Evolutionary conservation across 92 coral and sea anemone species (phyloP).

Genomic region (Siderastrea radians): DNA sequence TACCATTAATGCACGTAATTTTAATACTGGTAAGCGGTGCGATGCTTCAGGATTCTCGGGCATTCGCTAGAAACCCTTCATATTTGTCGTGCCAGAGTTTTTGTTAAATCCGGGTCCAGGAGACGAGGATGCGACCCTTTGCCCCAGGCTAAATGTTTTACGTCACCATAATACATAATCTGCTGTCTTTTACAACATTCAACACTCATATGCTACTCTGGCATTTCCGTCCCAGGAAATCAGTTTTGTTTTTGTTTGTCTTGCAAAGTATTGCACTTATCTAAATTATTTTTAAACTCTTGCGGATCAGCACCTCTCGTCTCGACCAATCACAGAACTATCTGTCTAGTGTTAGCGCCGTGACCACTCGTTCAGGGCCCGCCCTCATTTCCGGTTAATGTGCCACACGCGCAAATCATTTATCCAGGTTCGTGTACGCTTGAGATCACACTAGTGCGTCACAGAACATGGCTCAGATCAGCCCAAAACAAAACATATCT

Average conservation of each 20-base stretch:
- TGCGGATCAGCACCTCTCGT: constrained; percentile 91
- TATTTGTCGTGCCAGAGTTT: constrained; percentile 21
- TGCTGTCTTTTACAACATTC: constrained; percentile 42
- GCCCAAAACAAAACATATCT: constrained; percentile 62
- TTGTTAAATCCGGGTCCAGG: constrained; percentile 6
- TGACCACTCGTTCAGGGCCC: constrained; percentile 86
- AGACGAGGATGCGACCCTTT: constrained; percentile 28
- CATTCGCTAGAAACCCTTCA: background rate
- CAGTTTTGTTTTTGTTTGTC: constrained; percentile 88
- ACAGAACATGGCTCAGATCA: constrained; percentile 53
- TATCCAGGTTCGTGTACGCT: constrained; percentile 8
- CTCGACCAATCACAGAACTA: constrained; percentile 81
- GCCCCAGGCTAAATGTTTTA: constrained; percentile 13
- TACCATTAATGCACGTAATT: background rate
- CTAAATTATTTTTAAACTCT: constrained; percentile 96
- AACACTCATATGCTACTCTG: constrained; percentile 90
- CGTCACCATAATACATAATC: constrained; percentile 37
- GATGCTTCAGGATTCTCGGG: too few relatives aligned
- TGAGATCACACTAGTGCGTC: constrained; percentile 15
- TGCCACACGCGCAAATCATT: constrained; percentile 78
- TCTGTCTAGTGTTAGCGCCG: constrained; percentile 93
- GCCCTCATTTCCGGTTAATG: constrained; percentile 87
- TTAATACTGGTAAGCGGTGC: background rate
- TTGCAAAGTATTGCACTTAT: constrained; percentile 94
- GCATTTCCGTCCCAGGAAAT: constrained; percentile 92